Percentiles rank a stretch among this genome's conserved stretches.
Evolutionary conservation across 2,888 invertebrate species (phyloP).

Genomic region (Ariolimax columbianus): DNA sequence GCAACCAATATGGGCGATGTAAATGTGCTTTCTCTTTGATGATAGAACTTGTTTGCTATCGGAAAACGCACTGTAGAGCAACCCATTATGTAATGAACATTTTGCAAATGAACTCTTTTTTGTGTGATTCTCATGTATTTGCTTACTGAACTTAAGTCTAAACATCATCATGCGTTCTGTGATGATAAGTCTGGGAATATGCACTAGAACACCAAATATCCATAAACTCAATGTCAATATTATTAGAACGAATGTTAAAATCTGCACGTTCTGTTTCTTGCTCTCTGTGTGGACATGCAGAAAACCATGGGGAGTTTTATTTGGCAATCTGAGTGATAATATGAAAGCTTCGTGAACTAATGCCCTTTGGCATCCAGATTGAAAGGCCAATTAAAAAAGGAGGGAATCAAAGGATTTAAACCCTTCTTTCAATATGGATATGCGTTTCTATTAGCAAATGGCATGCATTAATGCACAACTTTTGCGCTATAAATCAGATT

Average conservation of each 20-base stretch:
- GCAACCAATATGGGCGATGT: background rate
- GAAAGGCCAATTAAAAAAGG: background rate
- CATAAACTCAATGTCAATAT: conserved; percentile 7
- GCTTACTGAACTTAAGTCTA: background rate
- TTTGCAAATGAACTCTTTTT: background rate
- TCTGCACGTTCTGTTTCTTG: background rate
- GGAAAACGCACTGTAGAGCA: background rate
- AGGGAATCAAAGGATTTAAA: background rate
- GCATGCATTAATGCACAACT: background rate
- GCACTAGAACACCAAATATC: conserved; percentile 11
- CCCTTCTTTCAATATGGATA: background rate
- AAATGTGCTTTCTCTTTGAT: background rate
- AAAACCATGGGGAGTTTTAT: background rate
- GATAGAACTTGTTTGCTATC: background rate
- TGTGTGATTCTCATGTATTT: background rate
- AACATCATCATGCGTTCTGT: background rate
- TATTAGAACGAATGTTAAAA: background rate
- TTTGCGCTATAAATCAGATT: background rate
- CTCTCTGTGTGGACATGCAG: background rate
- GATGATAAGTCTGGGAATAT: background rate
- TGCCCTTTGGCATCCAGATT: background rate
- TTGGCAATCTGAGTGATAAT: background rate
- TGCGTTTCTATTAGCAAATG: background rate
- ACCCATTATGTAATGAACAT: conserved; percentile 18
- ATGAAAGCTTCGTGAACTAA: background rate